These are phyloP conservation scores for Sylvicola cinctus DNA, from an alignment of 2,888 invertebrate species.

Conservation along the genomic window DNA sequence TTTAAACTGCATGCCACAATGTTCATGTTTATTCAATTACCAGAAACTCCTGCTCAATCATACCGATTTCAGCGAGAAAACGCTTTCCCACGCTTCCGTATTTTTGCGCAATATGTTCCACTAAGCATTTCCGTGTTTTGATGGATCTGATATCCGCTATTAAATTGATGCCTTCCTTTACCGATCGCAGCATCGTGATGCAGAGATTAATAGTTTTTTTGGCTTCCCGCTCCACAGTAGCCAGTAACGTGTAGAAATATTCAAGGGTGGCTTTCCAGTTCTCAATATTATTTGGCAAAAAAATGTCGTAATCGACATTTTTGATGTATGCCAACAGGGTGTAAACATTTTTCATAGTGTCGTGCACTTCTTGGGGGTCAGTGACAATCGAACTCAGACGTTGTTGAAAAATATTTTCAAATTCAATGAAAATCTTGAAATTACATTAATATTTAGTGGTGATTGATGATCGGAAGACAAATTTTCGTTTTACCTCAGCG, in stretches of 20 bases:
- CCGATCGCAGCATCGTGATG: slow-evolving; percentile 56
- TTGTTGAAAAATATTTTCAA: slow-evolving; percentile 73
- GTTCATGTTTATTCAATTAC: slow-evolving; percentile 24
- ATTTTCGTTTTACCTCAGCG: slow-evolving; percentile 41
- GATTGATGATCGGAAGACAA: too few relatives aligned
- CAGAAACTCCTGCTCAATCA: slow-evolving; percentile 47
- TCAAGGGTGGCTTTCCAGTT: slow-evolving; percentile 73
- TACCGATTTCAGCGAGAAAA: slow-evolving; percentile 62
- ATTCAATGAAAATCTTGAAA: slow-evolving; percentile 55
- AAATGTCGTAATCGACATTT: slow-evolving; percentile 77
- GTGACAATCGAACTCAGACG: slow-evolving; percentile 72
- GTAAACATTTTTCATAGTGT: slow-evolving; percentile 3
- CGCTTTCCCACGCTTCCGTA: slow-evolving; percentile 70
- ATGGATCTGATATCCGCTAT: slow-evolving; percentile 60
- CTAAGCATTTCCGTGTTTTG: slow-evolving; percentile 52
- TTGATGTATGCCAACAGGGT: too few relatives aligned
- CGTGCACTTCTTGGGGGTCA: slow-evolving; percentile 71
- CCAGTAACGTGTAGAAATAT: slow-evolving; percentile 54
- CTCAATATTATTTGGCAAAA: slow-evolving; percentile 52
- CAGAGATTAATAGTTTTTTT: slow-evolving; percentile 70
- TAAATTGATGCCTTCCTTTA: slow-evolving; percentile 63
- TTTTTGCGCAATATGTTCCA: slow-evolving; percentile 52
- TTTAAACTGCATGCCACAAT: too few relatives aligned
- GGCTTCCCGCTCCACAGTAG: slow-evolving; percentile 56
- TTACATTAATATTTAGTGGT: too few relatives aligned